These are phyloP conservation scores for Diploscapter pachys DNA, from an alignment of 1,140 invertebrate genomes.

Conservation along the genomic window DNA sequence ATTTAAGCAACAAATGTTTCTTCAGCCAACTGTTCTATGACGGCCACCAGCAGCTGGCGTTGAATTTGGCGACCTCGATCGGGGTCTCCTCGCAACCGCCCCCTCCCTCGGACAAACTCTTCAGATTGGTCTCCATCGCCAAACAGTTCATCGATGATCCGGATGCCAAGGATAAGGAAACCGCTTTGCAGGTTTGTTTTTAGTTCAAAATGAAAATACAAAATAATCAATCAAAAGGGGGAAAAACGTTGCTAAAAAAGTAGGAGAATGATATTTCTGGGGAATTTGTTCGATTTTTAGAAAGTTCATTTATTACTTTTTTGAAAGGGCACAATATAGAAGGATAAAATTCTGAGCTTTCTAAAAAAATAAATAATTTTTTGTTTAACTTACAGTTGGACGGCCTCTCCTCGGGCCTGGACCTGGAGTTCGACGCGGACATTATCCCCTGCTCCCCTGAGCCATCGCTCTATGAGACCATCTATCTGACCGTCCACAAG, in stretches of 20 bases:
- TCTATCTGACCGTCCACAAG: constrained; percentile 97
- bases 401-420: constrained; percentile 68
- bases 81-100: constrained; percentile 77
- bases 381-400: constrained; percentile 40
- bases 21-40: constrained; percentile 73
- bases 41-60: constrained; percentile 83
- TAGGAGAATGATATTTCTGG: no score
- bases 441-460: constrained; percentile 72
- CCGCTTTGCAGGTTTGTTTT: not conserved
- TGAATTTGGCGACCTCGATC: constrained; percentile 74
- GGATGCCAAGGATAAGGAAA: constrained; percentile 47
- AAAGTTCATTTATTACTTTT: no score
- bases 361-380: no score
- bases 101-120: constrained; percentile 85
- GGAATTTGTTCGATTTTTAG: no score
- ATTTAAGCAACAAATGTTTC: constrained; percentile 28
- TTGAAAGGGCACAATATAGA: no score
- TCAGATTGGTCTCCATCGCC: constrained; percentile 80
- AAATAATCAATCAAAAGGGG: no score
- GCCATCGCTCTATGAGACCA: constrained; percentile 91
- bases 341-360: no score
- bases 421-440: constrained; percentile 91
- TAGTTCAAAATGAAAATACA: no score
- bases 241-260: no score
- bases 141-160: constrained; percentile 75